A percentile compares a stretch with the other conserved stretches of the same genome.
phyloP scores from a whole-genome alignment of 92 coral and sea anemone species.

The Nematostella vectensis region DNA sequence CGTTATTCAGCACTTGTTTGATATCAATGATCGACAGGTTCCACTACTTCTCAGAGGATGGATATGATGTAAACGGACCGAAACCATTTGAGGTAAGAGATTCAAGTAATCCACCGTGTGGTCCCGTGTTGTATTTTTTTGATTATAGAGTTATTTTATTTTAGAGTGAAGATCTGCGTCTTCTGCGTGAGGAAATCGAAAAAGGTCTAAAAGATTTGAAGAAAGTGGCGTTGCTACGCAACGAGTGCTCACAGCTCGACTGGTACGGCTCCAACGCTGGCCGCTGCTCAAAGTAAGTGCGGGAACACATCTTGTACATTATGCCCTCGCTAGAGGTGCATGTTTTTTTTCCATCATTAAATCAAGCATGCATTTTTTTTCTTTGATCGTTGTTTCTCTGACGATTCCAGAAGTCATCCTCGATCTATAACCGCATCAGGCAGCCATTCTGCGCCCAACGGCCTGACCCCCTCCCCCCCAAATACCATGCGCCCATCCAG shows the following conservation, averaged over 20 bases:
- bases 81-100: conserved; percentile 88
- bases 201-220: conserved; percentile 78
- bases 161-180: conserved; percentile 90
- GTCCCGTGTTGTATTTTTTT: background rate
- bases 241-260: conserved; percentile 95
- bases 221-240: conserved; percentile 79
- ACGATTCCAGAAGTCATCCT: conserved; percentile 36
- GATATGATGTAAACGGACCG: conserved; percentile 72
- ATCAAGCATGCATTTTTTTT: background rate
- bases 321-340: too few species aligned
- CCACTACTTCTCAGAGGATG: conserved; percentile 96
- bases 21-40: too few species aligned
- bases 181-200: conserved; percentile 87
- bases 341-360: background rate
- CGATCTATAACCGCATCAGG: conserved; percentile 28
- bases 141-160: background rate
- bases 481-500: conserved; percentile 34
- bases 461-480: conserved; percentile 56
- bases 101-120: background rate
- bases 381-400: background rate
- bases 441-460: conserved; percentile 33
- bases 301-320: too few species aligned
- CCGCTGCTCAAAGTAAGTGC: conserved; percentile 75
- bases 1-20: too few species aligned
- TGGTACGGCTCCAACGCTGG: conserved; percentile 93